These are phyloP conservation scores for Drosophila hydei DNA, from an alignment of 1,140 invertebrate genomes.

Conservation along the genomic window DNA sequence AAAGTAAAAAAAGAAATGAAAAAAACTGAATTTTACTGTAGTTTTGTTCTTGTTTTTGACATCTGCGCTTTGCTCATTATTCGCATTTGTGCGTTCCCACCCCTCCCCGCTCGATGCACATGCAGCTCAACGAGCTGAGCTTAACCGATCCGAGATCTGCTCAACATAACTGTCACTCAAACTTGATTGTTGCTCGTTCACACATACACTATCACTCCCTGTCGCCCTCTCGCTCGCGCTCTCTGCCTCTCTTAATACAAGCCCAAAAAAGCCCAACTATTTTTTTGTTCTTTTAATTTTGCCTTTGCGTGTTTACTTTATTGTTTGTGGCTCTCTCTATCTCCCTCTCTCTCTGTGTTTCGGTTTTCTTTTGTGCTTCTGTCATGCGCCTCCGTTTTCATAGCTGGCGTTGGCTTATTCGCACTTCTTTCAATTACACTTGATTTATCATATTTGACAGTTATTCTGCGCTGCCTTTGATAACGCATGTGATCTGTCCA, in stretches of 20 bases:
- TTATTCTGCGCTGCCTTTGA: slow-evolving; percentile 58
- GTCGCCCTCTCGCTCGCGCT: background rate
- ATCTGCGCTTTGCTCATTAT: slow-evolving; percentile 74
- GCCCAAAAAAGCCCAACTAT: slow-evolving; percentile 20
- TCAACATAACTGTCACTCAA: slow-evolving; percentile 43
- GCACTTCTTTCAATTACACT: slow-evolving; percentile 82
- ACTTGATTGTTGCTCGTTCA: background rate
- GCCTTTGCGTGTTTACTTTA: slow-evolving; percentile 50
- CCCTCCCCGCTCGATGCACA: slow-evolving; percentile 12
- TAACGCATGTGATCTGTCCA: slow-evolving; percentile 49
- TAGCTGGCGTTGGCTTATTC: slow-evolving; percentile 74
- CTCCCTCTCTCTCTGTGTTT: background rate
- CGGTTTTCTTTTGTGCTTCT: slow-evolving; percentile 16
- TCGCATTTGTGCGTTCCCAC: slow-evolving; percentile 75
- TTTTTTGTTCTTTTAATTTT: slow-evolving; percentile 19
- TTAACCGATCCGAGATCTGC: slow-evolving; percentile 9
- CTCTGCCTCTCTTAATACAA: slow-evolving; percentile 3
- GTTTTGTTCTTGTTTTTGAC: slow-evolving; percentile 42
- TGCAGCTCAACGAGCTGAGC: slow-evolving; percentile 24
- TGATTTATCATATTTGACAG: slow-evolving; percentile 81
- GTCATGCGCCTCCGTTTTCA: slow-evolving; percentile 37
- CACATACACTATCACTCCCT: background rate
- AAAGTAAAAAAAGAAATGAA: slow-evolving; percentile 15
- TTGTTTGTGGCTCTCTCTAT: slow-evolving; percentile 15
- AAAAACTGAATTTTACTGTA: slow-evolving; percentile 53